A percentile compares a stretch with the other conserved stretches of the same genome.
These are phyloP conservation scores for Helostoma temminkii DNA, from an alignment of 2,797 vertebrate genomes.

Conservation along the genomic window DNA sequence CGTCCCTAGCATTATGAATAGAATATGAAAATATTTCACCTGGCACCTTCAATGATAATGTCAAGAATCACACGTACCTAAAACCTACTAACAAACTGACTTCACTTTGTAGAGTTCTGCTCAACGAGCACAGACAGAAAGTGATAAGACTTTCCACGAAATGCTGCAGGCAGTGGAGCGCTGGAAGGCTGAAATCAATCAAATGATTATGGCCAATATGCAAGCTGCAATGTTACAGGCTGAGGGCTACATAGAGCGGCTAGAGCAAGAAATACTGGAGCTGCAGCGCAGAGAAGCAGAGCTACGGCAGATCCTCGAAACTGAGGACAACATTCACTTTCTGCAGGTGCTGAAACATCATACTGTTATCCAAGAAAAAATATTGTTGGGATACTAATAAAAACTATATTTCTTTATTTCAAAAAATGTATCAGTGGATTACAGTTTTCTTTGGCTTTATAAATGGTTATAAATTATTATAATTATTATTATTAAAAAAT, in stretches of 20 bases:
- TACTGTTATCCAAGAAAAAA: background rate
- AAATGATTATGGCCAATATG: conserved; percentile 85
- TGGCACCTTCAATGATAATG: background rate
- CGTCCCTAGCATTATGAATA: background rate
- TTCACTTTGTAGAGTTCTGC: conserved; percentile 71
- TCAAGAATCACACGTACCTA: background rate
- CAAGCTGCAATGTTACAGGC: conserved; percentile 84
- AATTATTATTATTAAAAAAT: too few relatives aligned
- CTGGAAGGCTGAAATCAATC: conserved; percentile 84
- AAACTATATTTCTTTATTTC: too few relatives aligned
- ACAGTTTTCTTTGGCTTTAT: too few relatives aligned
- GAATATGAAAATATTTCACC: background rate
- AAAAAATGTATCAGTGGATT: too few relatives aligned
- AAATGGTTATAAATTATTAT: too few relatives aligned
- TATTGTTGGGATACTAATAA: background rate
- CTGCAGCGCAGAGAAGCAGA: conserved; percentile 82
- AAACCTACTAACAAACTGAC: conserved; percentile 11
- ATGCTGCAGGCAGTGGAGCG: conserved; percentile 86
- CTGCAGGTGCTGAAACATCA: conserved; percentile 73
- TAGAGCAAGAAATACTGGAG: conserved; percentile 88
- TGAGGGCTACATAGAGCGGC: conserved; percentile 85
- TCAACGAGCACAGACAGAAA: conserved; percentile 81
- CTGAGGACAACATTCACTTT: conserved; percentile 85
- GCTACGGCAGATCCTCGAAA: conserved; percentile 82
- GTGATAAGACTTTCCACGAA: conserved; percentile 85